Evolutionary conservation across 2,113 vertebrate genomes (phyloP), one percentile per base, ranked within the genome.

Genomic region (Menura novaehollandiae): DNA sequence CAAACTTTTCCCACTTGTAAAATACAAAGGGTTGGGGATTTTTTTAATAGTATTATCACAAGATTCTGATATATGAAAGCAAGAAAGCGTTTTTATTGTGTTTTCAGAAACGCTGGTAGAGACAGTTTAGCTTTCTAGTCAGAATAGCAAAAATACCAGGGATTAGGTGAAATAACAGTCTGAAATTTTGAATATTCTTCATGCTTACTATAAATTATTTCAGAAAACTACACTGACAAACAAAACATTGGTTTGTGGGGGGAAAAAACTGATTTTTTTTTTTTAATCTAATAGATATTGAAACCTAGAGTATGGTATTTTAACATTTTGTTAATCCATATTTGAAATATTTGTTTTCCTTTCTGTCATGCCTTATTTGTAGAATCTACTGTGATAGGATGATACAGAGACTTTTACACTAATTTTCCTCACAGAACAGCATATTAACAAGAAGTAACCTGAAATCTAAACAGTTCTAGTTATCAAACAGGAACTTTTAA

Each of bases 211-310:
- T 15, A 80, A 85, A 41, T 46, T 33, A 11, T 41, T 69, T 32
- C 7, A 63, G 37, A 46, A 91, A 83, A 72, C 33, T 52, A 23
- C 2, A 27, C 6, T 16, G 11, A 5, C 33, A 85, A 74, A 69
- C 68, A 53, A 10, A 9, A 41, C 39, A 41, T 4, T 52, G 1
- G 15, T 74, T 85, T 55, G 4, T 52, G 27, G 1, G 2, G 13
- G 11, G 11, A 56, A 56, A 62, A 3, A 52, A 26, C 4, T 13
- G 0, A 1, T 2, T 16, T 9, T 35, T 53, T 33, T 46, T 37
- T 51, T 44, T 4, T 7, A 33, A 22, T 69, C 10, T 62, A 6
- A 24, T 60, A 5, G 22, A 17, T 62, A 39, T 27, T 56, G 62
- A 72, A 76, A 13, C 2, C 11, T 6, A 22, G 8, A 76, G 58